phyloP scores from a whole-genome alignment of 64 coral and sea anemone species.

The Orbicella faveolata region DNA sequence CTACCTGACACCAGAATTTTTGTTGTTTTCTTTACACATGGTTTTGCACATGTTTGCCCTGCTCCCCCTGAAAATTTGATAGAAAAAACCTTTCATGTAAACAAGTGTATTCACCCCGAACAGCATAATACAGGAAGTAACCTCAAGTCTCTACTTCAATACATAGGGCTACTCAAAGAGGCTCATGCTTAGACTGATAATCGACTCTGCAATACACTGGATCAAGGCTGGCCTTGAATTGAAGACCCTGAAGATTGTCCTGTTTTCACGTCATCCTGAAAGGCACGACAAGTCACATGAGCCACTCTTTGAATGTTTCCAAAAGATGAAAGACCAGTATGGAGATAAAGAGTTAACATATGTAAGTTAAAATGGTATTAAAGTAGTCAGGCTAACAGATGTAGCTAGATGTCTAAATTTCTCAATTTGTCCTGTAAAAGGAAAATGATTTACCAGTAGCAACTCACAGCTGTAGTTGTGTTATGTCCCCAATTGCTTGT shows the following conservation, averaged over 20 bases:
- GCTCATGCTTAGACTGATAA: conserved; percentile 69
- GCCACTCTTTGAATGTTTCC: conserved; percentile 60
- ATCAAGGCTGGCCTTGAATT: conserved; percentile 86
- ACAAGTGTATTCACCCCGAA: too few species aligned
- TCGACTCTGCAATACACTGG: conserved; percentile 93
- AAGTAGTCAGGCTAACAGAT: neutral
- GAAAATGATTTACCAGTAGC: too few species aligned
- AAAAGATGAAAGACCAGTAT: conserved; percentile 55
- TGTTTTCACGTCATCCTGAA: conserved; percentile 68
- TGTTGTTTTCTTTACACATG: too few species aligned
- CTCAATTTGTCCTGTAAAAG: too few species aligned
- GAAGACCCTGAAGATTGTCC: conserved; percentile 83
- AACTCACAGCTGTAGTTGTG: too few species aligned
- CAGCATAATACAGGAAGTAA: too few species aligned
- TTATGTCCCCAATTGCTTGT: too few species aligned
- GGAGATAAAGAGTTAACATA: conserved; percentile 57
- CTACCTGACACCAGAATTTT: too few species aligned
- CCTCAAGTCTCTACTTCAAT: neutral
- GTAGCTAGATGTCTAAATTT: neutral
- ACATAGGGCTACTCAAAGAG: conserved; percentile 72
- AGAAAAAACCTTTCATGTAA: too few species aligned
- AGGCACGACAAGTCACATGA: conserved; percentile 38
- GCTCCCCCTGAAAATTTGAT: too few species aligned
- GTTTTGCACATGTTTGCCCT: too few species aligned
- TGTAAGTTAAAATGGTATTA: neutral